A percentile compares a stretch with the other conserved stretches of the same genome.
phyloP scores from a whole-genome alignment of 1,140 invertebrate genomes.

The Drosophila pachea region DNA sequence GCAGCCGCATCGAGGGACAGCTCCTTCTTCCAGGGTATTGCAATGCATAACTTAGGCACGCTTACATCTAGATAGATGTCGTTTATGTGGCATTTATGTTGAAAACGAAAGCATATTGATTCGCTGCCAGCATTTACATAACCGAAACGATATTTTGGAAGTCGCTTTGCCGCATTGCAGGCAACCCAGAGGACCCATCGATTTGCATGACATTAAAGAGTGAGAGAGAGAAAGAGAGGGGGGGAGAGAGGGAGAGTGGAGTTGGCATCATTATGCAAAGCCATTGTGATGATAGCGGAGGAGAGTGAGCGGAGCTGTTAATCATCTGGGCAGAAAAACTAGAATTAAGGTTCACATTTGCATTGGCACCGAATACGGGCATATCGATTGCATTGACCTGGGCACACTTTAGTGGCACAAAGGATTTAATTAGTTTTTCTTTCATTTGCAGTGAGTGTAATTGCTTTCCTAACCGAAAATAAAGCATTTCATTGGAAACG shows the following conservation, averaged over 20 bases:
- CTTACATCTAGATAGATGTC: constrained; percentile 54
- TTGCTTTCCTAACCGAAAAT: constrained; percentile 61
- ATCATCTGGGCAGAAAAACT: constrained; percentile 7
- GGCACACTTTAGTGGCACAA: constrained; percentile 48
- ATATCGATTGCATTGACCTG: constrained; percentile 33
- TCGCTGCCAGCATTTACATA: constrained; percentile 57
- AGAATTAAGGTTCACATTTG: constrained; percentile 1
- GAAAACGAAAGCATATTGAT: constrained; percentile 65
- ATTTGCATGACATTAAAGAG: constrained; percentile 56
- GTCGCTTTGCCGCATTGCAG: constrained; percentile 61
- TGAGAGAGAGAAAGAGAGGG: constrained; percentile 19
- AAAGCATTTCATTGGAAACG: constrained; percentile 50
- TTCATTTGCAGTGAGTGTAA: constrained; percentile 67
- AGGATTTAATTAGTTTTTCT: constrained; percentile 78
- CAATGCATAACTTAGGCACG: constrained; percentile 43
- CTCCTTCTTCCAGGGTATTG: neutral
- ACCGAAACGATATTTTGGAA: constrained; percentile 35
- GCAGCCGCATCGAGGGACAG: too few relatives aligned
- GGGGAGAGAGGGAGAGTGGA: constrained; percentile 21
- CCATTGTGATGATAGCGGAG: constrained; percentile 16
- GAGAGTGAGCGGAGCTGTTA: constrained; percentile 25
- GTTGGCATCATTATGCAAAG: constrained; percentile 40
- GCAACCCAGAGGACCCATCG: constrained; percentile 33
- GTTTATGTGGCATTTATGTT: constrained; percentile 64
- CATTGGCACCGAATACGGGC: constrained; percentile 4